Base-by-base conservation (phyloP, 2,888 invertebrate genomes). In the Teinopalpus imperialis region DNA sequence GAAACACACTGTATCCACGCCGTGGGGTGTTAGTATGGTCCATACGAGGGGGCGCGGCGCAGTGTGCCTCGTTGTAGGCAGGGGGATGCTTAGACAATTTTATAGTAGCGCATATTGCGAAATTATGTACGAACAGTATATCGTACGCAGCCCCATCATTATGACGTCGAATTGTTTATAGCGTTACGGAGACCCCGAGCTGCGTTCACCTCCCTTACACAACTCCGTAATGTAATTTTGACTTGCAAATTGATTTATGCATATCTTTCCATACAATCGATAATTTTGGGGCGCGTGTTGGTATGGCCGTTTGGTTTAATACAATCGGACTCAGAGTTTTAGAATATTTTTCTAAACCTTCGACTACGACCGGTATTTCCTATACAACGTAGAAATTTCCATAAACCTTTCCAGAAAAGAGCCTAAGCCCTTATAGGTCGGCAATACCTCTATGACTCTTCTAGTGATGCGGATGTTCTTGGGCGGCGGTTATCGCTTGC, bases 31-130 rank as follows among this genome's bases (percentile, higher is more conserved):
- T 68, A 52, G 56, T n/a, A n/a, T 42, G 52, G 57, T n/a, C n/a
- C n/a, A n/a, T n/a, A 49, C 45, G 51, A 55, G 63, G 73, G 57
- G 64, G 40, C n/a, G 47, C 49, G 52, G 40, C 52, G 41, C 30
- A 48, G 66, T 63, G 68, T 59, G 67, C 63, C 63, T 62, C 55
- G 64, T 68, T 77, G 77, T 79, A 75, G 80, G 72, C 72, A 70
- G 76, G 78, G 78, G 77, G 70, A 61, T 79, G 81, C 80, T 86
- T 83, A 85, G 85, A 86, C 81, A 79, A 83, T 80, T 86, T 86
- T 80, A n/a, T n/a, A 82, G 80, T 77, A 77, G 81, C 74, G 78
- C 76, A 74, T 69, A 66, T 72, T 69, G 68, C 71, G 68, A 77
- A 81, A 83, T 81, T 81, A 81, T 80, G 75, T 74, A 75, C 69